Conservation (phyloP, 2,797 vertebrate species). For the Propithecus deckenii region DNA sequence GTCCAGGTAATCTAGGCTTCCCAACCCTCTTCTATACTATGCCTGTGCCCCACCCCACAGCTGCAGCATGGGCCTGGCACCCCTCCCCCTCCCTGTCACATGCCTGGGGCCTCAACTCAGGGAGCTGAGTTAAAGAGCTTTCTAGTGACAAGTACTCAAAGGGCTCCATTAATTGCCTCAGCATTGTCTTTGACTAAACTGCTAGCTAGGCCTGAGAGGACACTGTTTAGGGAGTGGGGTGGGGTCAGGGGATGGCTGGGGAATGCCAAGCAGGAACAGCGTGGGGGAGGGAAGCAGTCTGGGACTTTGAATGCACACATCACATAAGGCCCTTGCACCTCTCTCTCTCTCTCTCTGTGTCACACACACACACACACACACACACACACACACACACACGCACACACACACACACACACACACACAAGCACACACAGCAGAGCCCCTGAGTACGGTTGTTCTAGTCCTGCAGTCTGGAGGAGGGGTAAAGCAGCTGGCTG, state of each 20-base stretch:
- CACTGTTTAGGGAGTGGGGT: rapidly evolving
- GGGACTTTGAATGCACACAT: neutral
- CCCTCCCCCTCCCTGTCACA: neutral
- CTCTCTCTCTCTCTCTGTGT: too few species aligned
- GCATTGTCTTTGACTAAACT: neutral
- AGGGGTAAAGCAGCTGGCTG: neutral
- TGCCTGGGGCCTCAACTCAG: neutral
- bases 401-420: neutral
- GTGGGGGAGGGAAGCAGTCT: neutral
- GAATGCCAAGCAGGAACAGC: neutral
- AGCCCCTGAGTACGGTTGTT: neutral
- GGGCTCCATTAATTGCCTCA: neutral
- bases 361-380: neutral
- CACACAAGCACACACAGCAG: neutral
- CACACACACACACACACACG: neutral
- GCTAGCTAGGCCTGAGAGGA: neutral
- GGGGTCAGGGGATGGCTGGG: neutral
- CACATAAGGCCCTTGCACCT: neutral
- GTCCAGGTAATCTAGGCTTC: neutral
- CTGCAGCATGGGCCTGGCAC: neutral
- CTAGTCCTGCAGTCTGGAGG: neutral
- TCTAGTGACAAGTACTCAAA: constrained; percentile 19
- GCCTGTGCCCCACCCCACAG: neutral
- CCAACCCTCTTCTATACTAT: neutral
- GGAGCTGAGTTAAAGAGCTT: constrained; percentile 25